Evolutionary conservation across 1,140 invertebrate species (phyloP), one percentile per base, ranked within the genome.

Genomic region (Aphaenogaster ashmeadi): DNA sequence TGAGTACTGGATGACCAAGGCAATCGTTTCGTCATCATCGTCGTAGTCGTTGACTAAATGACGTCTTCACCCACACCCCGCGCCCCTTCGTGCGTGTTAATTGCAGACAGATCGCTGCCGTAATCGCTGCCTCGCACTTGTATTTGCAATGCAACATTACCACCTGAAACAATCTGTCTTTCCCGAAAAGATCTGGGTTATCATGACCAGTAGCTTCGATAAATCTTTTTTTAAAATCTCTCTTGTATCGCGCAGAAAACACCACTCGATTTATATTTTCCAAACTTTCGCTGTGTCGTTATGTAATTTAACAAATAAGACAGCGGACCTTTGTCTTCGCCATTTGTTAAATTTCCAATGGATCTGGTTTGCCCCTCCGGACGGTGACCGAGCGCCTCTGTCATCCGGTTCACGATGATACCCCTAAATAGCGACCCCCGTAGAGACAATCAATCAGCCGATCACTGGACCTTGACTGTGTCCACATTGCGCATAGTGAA

Each of bases 391-490:
- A 58, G 86, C 81, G 72, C 72, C 81, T 90, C 89, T 90, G 87
- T 90, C 90, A 89, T 90, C 84, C 89, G 88, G 79, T 91, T 93
- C 90, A 92, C 91, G 93, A 94, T 95, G 94, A 95, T 95, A 94
- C 92, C 93, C 93, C 93, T 94, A 94, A 94, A 95, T 92, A 94
- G 93, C 90, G 91, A 93, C 93, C 93, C 93, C 94, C 92, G 92
- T 89, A 86, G 93, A 94, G 94, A 95, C 93, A 95, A 95, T 95
- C 95, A 95, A 95, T 95, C 95, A 95, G 94, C 91, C 89, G 94
- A 87, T 93, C 95, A 95, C 77, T 94, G 94, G 94, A 94, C 94
- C 95, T 95, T 95, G 94, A 95, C 95, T 95, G 90, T 95, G 94
- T 95, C 95, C 95, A 95, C 95, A 95, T 95, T 95, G 94, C 93